phyloP scores from a whole-genome alignment of 37 sponge, comb jelly and placozoan species.

The Cliona cf. orientalis region DNA sequence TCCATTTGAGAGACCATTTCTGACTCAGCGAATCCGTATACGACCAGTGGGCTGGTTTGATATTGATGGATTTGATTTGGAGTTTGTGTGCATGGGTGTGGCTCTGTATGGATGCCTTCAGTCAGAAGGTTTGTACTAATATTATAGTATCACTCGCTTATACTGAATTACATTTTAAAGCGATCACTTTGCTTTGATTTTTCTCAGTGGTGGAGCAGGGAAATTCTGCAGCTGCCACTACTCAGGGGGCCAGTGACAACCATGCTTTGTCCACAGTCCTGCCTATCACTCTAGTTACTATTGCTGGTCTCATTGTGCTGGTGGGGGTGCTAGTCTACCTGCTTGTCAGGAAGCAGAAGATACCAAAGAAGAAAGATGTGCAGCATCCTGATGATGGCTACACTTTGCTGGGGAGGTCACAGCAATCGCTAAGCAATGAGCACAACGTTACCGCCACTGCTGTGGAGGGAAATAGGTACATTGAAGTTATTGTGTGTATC shows the following conservation, averaged over 20 bases:
- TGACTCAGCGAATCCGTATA: neutral
- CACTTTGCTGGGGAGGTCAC: too few species aligned
- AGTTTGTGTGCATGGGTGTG: neutral
- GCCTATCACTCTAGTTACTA: constrained; percentile 3
- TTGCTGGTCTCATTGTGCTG: neutral
- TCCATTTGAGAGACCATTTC: neutral
- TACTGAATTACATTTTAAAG: neutral
- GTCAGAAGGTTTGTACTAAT: neutral
- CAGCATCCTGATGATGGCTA: too few species aligned
- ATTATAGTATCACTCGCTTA: neutral
- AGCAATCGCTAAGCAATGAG: too few species aligned
- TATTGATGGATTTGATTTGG: neutral
- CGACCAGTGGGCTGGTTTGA: neutral
- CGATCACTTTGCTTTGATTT: neutral
- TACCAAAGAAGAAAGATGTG: too few species aligned
- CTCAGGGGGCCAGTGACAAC: constrained; percentile 13
- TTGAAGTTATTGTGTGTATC: too few species aligned
- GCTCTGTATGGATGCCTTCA: neutral
- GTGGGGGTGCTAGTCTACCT: constrained; percentile 2
- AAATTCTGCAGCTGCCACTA: neutral
- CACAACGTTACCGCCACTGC: too few species aligned
- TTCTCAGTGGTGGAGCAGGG: neutral
- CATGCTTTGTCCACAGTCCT: constrained; percentile 1
- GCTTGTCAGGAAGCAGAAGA: neutral
- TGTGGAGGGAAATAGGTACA: too few species aligned